Evolutionary conservation across 2,888 invertebrate species (phyloP), one percentile per base, ranked within the genome.

Genomic region (Harpalus rubripes): DNA sequence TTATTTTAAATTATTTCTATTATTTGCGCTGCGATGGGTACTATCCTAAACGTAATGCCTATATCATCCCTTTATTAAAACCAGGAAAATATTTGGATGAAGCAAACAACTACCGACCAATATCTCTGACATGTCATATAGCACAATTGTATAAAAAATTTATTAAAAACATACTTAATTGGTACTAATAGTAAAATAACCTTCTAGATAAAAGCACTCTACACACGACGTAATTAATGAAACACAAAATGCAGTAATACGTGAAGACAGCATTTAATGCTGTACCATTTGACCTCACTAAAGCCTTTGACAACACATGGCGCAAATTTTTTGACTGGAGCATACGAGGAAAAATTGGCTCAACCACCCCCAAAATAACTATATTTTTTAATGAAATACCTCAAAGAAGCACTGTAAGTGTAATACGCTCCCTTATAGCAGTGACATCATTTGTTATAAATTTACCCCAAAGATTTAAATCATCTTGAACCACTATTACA

Each of bases 271-370:
- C 65, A 65, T 65, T 16, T 65, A 22, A 26, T 65, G 41, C 41
- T 41, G 41, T 41, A 5, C 7, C 41, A 41, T 41, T n/a, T n/a
- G n/a, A n/a, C n/a, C n/a, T n/a, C n/a, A n/a, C n/a, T n/a, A n/a
- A n/a, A n/a, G n/a, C n/a, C 41, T 65, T 22, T 16, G 65, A 65
- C 18, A 65, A 6, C n/a, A 65, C 65, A 16, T 65, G 65, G 65
- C 65, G 65, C 16, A 18, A 65, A 16, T 12, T 65, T 10, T 16
- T 16, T 26, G 26, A 65, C 2, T 65, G 65, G 65, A 18, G 65
- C n/a, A 7, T 65, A 26, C 65, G 65, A 22, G 65, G 65, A 10
- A 65, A 65, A 65, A 22, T 65, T 18, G 65, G 65, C 10, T 65
- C 65, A 26, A 22, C 10, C 12, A 10, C 16, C 8, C 16, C 65